Base-by-base conservation (phyloP, 2,113 vertebrate genomes). In the Crotalus tigris region DNA sequence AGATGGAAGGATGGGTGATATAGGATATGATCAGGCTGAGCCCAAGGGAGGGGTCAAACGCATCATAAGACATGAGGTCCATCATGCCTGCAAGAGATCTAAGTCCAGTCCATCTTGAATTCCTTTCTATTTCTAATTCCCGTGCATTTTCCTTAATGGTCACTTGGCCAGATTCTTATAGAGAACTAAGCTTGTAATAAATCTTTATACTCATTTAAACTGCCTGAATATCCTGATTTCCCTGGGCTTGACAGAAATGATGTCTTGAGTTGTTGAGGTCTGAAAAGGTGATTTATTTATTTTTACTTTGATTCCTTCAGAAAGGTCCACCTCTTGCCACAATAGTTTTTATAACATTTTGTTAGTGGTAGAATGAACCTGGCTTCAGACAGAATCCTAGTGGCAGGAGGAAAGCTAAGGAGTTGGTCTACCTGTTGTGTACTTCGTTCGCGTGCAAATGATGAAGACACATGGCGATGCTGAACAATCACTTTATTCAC, bases 321-420 rank as follows among this genome's bases (percentile, higher is more conserved):
- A 81, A 81, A 81, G 39, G 33, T 44, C 75, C 19, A 9, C 7
- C 17, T 81, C 17, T 44, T 59, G 55, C 33, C 55, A 26, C 88
- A 89, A 24, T 26, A 26, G 6, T 13, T 44, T 26, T 89, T 46
- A 3, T 44, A 26, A 13, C 26, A 61, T 49, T 29, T 90, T 46
- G 59, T 46, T 13, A 49, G 24, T 3, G 26, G 49, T 49, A 33
- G 57, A 5, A 33, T 51, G 44, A 87, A 46, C 57, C 17, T 92
- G 85, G 91, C 49, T 94, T 4, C 87, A 46, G 39, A 94, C 92
- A 92, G 91, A 91, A 89, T 24, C 88, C 88, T 54, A 94, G 44
- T 55, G 0, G 59, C 44, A 19, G 0, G 0, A 90, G 54, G 46
- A 24, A 93, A 95, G 46, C 21, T 89, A 92, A 91, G 33, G 75